Conservation (phyloP, 2,888 invertebrate genomes). For the Stenodema calcarata region DNA sequence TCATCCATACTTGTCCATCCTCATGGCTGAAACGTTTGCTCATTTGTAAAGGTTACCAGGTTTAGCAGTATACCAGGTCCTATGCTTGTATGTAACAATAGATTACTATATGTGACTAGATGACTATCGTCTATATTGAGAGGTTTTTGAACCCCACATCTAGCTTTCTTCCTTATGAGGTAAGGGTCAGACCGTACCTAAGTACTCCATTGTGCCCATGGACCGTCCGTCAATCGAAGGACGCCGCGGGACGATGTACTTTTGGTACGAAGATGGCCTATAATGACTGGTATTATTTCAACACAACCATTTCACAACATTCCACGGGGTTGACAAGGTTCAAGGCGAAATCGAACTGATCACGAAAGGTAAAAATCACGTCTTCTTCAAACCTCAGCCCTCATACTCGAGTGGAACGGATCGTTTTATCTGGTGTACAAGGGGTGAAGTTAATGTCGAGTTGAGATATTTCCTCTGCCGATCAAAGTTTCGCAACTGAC, state of each 20-base stretch:
- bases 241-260: neutral
- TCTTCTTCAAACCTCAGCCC: neutral
- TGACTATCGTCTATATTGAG: no score
- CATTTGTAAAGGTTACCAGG: no score
- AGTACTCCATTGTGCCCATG: neutral
- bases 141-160: neutral
- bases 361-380: conserved; percentile 10
- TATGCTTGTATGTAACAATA: no score
- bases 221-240: neutral
- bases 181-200: neutral
- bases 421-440: neutral
- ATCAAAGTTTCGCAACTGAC: neutral
- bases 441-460: neutral
- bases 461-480: neutral
- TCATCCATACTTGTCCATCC: no score
- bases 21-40: no score
- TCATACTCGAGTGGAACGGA: neutral
- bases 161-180: neutral
- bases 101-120: no score
- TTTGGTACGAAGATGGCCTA: neutral
- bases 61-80: no score
- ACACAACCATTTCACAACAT: neutral
- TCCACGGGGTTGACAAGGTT: conserved; percentile 5
- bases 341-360: conserved; percentile 20
- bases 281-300: conserved; percentile 26